Conservation (phyloP, 2,113 vertebrate species). For the Bothrops jararaca region DNA sequence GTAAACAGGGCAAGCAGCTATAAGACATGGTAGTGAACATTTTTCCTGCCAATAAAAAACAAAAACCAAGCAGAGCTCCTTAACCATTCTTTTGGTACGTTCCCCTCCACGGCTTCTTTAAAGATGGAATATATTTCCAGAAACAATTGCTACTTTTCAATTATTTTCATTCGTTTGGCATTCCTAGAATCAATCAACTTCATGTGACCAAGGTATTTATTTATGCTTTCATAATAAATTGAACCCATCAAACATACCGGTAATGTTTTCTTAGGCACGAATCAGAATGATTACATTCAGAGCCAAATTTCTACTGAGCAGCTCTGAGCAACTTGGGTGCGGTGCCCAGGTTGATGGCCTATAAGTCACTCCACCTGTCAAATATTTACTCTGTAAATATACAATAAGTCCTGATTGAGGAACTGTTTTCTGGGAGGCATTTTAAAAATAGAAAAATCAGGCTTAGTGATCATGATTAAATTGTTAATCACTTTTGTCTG, state of each 20-base stretch:
- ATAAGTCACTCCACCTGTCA: constrained; percentile 2
- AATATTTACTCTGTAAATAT: constrained; percentile 22
- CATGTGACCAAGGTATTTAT: not conserved
- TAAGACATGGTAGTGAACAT: not conserved
- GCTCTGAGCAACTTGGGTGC: not conserved
- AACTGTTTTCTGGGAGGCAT: constrained; percentile 7
- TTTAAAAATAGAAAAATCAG: not conserved
- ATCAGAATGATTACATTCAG: not conserved
- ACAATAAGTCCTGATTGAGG: not conserved
- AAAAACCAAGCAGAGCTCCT: not conserved
- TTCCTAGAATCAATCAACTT: not conserved
- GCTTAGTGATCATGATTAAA: not conserved
- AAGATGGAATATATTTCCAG: not conserved
- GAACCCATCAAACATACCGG: not conserved
- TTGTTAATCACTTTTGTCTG: not conserved
- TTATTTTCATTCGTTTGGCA: not conserved
- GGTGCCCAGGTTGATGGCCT: not conserved
- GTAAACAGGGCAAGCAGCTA: not conserved
- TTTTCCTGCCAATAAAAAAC: not conserved
- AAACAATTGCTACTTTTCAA: not conserved
- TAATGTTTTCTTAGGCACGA: not conserved
- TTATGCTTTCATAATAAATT: not conserved
- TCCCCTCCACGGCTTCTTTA: not conserved
- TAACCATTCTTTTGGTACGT: not conserved
- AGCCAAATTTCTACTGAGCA: not conserved